Evolutionary conservation across 2,797 vertebrate genomes (phyloP), one percentile per base, ranked within the genome.

Genomic region (Muraenolepis orangiensis): DNA sequence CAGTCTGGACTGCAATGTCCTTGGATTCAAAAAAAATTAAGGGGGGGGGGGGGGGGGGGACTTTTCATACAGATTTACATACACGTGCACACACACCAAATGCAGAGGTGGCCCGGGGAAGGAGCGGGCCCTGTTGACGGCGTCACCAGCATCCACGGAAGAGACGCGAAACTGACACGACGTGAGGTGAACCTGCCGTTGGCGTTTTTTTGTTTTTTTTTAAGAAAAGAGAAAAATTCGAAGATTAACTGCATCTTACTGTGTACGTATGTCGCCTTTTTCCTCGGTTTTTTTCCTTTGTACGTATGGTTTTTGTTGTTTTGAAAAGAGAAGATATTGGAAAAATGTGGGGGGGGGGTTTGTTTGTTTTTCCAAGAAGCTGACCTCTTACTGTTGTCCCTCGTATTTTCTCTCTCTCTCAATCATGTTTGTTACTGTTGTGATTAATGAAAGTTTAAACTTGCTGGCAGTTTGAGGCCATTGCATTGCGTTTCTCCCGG

Each of bases 381-480:
- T 91, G 91, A 93, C 93, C 93, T 91, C 90, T 88, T 91, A 93
- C 91, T 93, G 91, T 93, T 93, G 91, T 92, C 84, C 91, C 87
- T 74, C 70, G 91, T 84, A 87, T 88, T 91, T 90, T 91, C 87
- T 90, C 90, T 91, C 87, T 90, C 86, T 91, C 86, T 90, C 87
- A 87, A 91, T 90, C 87, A 90, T 91, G 91, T 91, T 91, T 91
- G 89, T 93, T 93, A 91, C 91, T 89, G 89, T 92, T 91, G 89
- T 90, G 86, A 87, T n/a, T 91, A 88, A 91, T 93, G 90, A 85
- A 90, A 92, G 90, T 90, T 87, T 8, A 82, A 92, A 90, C n/a
- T 90, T 91, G 88, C 89, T 86, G 90, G 87, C 90, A 91, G 88
- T 92, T 90, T 88, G 89, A 91, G 88, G 90, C 89, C 87, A 89